Conservation (phyloP, 2,888 invertebrate genomes). For the Rhopalosiphum nymphaeae region DNA sequence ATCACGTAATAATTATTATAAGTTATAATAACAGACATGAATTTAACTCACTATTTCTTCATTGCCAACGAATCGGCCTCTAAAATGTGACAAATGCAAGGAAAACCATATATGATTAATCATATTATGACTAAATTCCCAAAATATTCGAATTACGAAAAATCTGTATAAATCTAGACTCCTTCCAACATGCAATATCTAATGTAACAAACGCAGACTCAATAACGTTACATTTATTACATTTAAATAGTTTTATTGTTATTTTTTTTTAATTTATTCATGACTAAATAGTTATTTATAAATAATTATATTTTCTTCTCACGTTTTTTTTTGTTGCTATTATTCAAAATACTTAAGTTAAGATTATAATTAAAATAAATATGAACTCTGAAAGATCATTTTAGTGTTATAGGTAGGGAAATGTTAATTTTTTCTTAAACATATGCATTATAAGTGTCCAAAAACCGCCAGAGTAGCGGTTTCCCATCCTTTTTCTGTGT, state of each 20-base stretch:
- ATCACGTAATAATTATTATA: background rate
- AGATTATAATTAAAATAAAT: slow-evolving; percentile 42
- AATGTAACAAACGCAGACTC: background rate
- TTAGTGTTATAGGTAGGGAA: background rate
- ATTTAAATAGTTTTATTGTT: background rate
- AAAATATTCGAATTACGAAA: background rate
- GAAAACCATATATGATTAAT: background rate
- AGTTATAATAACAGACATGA: background rate
- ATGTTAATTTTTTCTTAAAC: slow-evolving; percentile 28
- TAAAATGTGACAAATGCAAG: background rate
- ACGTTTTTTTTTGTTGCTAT: background rate
- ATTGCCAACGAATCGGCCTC: background rate
- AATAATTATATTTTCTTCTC: background rate
- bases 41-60: background rate
- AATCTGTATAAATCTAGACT: background rate
- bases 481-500: slow-evolving; percentile 47
- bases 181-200: background rate
- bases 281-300: background rate
- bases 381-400: background rate
- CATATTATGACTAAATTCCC: background rate
- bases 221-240: background rate
- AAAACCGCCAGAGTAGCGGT: slow-evolving; percentile 45
- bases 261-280: slow-evolving; percentile 25
- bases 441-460: background rate
- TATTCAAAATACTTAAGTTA: background rate